A percentile compares a stretch with the other conserved stretches of the same genome.
Evolutionary conservation across 2,888 invertebrate species (phyloP).

Genomic region (Deroplatys truncata): DNA sequence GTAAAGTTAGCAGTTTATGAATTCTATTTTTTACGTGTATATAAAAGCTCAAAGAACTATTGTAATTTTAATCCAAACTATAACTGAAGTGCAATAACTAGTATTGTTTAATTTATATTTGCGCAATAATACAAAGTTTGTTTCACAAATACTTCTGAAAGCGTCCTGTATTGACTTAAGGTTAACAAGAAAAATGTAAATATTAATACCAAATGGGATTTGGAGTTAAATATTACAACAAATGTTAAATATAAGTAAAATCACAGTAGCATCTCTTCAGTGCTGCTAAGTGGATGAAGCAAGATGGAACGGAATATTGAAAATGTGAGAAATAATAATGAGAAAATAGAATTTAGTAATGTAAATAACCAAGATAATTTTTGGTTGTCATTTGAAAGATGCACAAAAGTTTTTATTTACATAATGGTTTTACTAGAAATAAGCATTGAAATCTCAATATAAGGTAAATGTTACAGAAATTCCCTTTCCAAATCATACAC

Average conservation of each 20-base stretch:
- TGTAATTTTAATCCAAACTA: not conserved
- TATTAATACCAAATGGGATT: not conserved
- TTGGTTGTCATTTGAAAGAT: not conserved
- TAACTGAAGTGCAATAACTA: slow-evolving; percentile 8
- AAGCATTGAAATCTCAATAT: too few relatives aligned
- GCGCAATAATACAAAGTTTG: not conserved
- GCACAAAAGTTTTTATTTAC: not conserved
- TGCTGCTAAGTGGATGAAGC: too few relatives aligned
- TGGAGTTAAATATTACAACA: not conserved
- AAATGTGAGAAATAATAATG: not conserved
- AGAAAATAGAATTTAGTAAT: not conserved
- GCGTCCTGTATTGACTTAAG: not conserved
- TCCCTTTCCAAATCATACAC: too few relatives aligned
- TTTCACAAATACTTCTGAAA: not conserved
- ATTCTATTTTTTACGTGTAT: slow-evolving; percentile 1
- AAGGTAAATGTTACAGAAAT: too few relatives aligned
- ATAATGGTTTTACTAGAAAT: not conserved
- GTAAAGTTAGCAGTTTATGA: not conserved
- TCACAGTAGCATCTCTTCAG: not conserved
- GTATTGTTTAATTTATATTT: not conserved
- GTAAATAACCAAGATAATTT: not conserved
- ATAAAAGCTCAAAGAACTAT: slow-evolving; percentile 3
- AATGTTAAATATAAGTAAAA: not conserved
- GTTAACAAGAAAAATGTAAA: not conserved
- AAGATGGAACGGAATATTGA: not conserved